phyloP scores from a whole-genome alignment of 1,140 invertebrate species.

The Artemia franciscana region DNA sequence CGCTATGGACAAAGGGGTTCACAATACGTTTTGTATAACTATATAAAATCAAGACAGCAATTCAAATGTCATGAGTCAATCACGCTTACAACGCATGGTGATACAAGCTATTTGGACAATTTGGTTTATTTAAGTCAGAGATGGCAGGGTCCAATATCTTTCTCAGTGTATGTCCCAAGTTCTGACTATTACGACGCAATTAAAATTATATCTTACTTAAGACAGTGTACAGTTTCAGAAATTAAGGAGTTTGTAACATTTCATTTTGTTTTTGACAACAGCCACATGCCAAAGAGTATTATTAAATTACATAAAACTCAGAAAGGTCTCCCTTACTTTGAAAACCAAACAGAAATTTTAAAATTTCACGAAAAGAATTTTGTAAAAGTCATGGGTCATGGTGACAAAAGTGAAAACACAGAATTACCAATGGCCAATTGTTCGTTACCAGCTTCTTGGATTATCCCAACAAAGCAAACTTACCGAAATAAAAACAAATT shows the following conservation, averaged over 20 bases:
- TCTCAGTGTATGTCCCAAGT: constrained; percentile 49
- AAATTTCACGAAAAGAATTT: not conserved
- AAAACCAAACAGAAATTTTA: too few relatives aligned
- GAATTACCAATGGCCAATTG: constrained; percentile 34
- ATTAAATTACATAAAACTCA: constrained; percentile 10
- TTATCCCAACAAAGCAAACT: constrained; percentile 30
- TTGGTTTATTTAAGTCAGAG: constrained; percentile 48
- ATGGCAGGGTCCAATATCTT: constrained; percentile 41
- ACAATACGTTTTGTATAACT: constrained; percentile 75
- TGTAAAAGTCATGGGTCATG: not conserved
- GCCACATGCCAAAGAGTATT: constrained; percentile 43
- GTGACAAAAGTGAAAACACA: not conserved
- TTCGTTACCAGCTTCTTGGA: constrained; percentile 36
- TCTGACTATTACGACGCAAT: constrained; percentile 37
- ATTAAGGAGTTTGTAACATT: constrained; percentile 52
- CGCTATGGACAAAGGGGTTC: constrained; percentile 39
- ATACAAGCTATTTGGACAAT: constrained; percentile 74
- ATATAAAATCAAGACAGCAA: constrained; percentile 28
- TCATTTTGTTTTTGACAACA: constrained; percentile 60
- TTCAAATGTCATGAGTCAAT: constrained; percentile 50
- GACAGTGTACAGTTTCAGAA: constrained; percentile 36
- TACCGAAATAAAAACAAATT: constrained; percentile 46
- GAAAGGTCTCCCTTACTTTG: too few relatives aligned
- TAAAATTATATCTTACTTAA: constrained; percentile 37
- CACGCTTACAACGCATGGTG: constrained; percentile 76